Conservation (phyloP, 2,797 vertebrate species). For the Amniataba percoides region DNA sequence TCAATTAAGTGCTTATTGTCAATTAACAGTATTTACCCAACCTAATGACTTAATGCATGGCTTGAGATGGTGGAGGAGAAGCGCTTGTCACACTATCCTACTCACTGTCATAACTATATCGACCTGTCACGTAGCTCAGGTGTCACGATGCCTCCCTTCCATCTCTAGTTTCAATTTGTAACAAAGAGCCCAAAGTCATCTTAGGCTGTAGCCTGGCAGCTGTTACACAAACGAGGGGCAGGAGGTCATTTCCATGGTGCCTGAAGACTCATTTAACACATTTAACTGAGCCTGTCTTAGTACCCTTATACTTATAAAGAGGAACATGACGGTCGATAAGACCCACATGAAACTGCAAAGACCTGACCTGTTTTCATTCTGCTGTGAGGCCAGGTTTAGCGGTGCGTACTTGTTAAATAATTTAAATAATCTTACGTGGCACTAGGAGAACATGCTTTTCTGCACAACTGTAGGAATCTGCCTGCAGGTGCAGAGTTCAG, state of each 20-base stretch:
- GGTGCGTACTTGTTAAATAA: slow-evolving; percentile 43
- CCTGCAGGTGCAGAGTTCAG: not conserved
- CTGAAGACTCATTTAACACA: slow-evolving; percentile 29
- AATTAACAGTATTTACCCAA: slow-evolving; percentile 23
- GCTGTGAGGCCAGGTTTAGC: slow-evolving; percentile 20
- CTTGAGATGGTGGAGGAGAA: slow-evolving; percentile 20
- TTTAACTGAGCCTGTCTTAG: slow-evolving; percentile 9
- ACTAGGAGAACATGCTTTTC: not conserved
- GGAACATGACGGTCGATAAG: not conserved
- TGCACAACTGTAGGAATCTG: slow-evolving; percentile 11
- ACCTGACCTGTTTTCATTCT: slow-evolving; percentile 32
- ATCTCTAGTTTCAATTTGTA: slow-evolving; percentile 73
- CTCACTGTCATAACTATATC: slow-evolving; percentile 64
- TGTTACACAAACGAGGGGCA: slow-evolving; percentile 49
- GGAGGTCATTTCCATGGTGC: slow-evolving; percentile 48
- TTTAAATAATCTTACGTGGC: slow-evolving; percentile 29
- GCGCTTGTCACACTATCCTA: slow-evolving; percentile 59
- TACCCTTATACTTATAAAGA: slow-evolving; percentile 14
- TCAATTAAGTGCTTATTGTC: slow-evolving; percentile 36
- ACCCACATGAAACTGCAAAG: not conserved
- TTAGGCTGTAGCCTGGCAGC: slow-evolving; percentile 46
- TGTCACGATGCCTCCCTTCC: slow-evolving; percentile 63
- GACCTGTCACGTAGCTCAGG: slow-evolving; percentile 57
- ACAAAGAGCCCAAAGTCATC: slow-evolving; percentile 64
- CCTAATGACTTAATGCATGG: slow-evolving; percentile 32